phyloP scores from a whole-genome alignment of 2,888 invertebrate species.

The Meandrusa payeni region DNA sequence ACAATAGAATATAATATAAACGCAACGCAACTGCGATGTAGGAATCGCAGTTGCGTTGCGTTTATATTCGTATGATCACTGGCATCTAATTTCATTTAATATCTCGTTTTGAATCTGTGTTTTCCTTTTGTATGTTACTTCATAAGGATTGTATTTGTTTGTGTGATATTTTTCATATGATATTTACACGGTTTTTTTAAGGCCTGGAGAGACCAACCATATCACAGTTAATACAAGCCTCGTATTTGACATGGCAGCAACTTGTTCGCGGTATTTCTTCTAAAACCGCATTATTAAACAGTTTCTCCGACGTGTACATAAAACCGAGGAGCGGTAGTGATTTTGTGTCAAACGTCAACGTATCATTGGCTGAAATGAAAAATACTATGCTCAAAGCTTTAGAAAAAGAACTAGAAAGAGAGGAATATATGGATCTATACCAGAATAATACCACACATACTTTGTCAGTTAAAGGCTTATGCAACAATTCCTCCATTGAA shows the following conservation, averaged over 20 bases:
- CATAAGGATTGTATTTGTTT: too few species aligned
- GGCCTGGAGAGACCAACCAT: constrained; percentile 82
- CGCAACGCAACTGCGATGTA: too few species aligned
- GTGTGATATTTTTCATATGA: too few species aligned
- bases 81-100: too few species aligned
- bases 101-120: too few species aligned
- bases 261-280: constrained; percentile 80
- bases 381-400: constrained; percentile 63
- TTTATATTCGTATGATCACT: too few species aligned
- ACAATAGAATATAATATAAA: too few species aligned
- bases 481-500: constrained; percentile 71
- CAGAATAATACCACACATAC: constrained; percentile 46
- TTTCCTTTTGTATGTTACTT: too few species aligned
- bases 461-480: constrained; percentile 66
- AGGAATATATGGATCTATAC: constrained; percentile 30
- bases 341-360: constrained; percentile 50
- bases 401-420: constrained; percentile 38
- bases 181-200: too few species aligned
- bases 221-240: constrained; percentile 83
- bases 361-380: constrained; percentile 72
- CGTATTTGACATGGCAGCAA: constrained; percentile 84
- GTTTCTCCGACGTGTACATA: constrained; percentile 85
- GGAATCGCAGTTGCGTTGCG: too few species aligned
- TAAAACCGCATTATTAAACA: constrained; percentile 76
- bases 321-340: constrained; percentile 74